Percentiles rank a stretch among this genome's conserved stretches.
These are phyloP conservation scores for Antennarius maculatus DNA, from an alignment of 2,797 vertebrate species.

Conservation along the genomic window DNA sequence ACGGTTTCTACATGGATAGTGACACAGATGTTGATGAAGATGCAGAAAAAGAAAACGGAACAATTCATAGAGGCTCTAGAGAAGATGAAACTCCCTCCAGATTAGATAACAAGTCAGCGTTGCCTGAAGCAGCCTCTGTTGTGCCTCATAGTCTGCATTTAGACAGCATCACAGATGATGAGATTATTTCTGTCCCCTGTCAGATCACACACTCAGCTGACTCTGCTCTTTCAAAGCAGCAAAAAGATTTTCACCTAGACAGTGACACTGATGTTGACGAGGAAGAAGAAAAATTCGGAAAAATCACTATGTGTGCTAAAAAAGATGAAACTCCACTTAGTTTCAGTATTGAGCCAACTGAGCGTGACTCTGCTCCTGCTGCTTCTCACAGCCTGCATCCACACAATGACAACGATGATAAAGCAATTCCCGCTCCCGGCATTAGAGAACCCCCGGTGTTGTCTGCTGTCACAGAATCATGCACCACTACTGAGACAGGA, in stretches of 20 bases:
- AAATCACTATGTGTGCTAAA: slow-evolving; percentile 24
- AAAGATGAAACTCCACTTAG: slow-evolving; percentile 23
- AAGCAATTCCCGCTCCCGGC: slow-evolving; percentile 28
- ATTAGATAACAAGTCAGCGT: slow-evolving; percentile 28
- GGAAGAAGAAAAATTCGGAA: slow-evolving; percentile 39
- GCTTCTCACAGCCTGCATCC: slow-evolving; percentile 27
- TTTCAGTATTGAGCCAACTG: slow-evolving; percentile 27
- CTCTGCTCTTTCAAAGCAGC: slow-evolving; percentile 25
- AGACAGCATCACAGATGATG: slow-evolving; percentile 67
- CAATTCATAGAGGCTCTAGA: slow-evolving; percentile 24
- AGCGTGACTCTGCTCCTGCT: slow-evolving; percentile 8
- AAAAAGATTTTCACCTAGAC: slow-evolving; percentile 51
- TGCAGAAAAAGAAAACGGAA: slow-evolving; percentile 22
- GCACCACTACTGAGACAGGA: neutral
- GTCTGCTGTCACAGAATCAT: slow-evolving; percentile 4
- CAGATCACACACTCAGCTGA: slow-evolving; percentile 23
- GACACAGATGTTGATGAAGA: slow-evolving; percentile 72
- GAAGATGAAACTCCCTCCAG: slow-evolving; percentile 17
- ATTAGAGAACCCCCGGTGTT: slow-evolving; percentile 4
- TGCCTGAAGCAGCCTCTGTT: slow-evolving; percentile 4
- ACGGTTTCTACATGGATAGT: slow-evolving; percentile 61
- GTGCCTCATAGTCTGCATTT: slow-evolving; percentile 27
- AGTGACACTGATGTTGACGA: slow-evolving; percentile 76
- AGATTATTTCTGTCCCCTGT: slow-evolving; percentile 29
- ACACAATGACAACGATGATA: slow-evolving; percentile 66